Evolutionary conservation across 2,113 vertebrate species (phyloP).

Genomic region (Nothocercus julius): DNA sequence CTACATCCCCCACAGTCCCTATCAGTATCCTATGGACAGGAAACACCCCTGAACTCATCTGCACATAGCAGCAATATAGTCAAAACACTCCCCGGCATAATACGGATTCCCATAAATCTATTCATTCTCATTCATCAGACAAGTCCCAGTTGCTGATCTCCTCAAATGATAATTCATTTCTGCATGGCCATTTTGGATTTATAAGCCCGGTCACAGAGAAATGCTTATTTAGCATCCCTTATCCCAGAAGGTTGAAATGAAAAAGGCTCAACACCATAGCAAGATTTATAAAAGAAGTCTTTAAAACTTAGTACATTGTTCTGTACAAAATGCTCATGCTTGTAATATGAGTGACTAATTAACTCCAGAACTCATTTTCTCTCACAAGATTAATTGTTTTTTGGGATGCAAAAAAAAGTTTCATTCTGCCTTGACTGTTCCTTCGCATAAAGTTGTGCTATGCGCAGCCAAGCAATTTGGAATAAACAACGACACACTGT

Average conservation of each 20-base stretch:
- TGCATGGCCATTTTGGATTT: background rate
- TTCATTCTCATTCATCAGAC: background rate
- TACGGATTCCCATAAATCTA: background rate
- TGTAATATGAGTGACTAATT: background rate
- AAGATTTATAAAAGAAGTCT: background rate
- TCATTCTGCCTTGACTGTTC: background rate
- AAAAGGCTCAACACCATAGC: background rate
- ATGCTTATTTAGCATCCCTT: background rate
- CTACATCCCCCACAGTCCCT: too few species aligned
- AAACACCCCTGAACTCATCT: background rate
- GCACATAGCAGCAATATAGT: background rate
- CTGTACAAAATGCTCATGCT: background rate
- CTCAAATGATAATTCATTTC: background rate
- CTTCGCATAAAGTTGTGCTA: background rate
- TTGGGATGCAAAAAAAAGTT: background rate
- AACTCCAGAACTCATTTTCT: background rate
- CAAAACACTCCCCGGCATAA: background rate
- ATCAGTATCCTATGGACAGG: background rate
- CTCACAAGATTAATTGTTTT: background rate
- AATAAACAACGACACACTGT: background rate
- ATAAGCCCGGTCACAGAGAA: background rate
- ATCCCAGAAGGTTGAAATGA: background rate
- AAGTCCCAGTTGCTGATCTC: background rate
- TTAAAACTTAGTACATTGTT: background rate
- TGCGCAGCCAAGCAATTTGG: background rate